Conservation (phyloP, 2,113 vertebrate genomes). For the Cyanoderma ruficeps region DNA sequence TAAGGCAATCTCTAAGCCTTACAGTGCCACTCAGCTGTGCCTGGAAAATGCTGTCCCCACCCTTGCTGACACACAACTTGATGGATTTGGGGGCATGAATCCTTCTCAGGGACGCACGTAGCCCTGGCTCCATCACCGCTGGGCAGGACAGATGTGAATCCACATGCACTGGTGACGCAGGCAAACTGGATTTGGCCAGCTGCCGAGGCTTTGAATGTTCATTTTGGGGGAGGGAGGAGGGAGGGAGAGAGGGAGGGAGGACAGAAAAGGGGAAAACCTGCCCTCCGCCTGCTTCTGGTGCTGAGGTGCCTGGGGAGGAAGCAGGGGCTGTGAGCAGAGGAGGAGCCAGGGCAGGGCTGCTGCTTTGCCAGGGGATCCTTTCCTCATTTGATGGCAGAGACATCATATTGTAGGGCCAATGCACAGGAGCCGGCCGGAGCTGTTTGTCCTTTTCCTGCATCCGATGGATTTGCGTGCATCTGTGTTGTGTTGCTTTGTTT, state of each 20-base stretch:
- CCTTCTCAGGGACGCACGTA: not conserved
- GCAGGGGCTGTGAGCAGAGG: not conserved
- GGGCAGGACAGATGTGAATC: slow-evolving; percentile 60
- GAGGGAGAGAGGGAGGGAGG: not conserved
- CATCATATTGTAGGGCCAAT: rapidly evolving
- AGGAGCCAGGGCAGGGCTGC: not conserved
- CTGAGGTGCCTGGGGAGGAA: not conserved
- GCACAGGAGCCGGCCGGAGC: not conserved
- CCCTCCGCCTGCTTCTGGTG: not conserved
- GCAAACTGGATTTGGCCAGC: slow-evolving; percentile 57
- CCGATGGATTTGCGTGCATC: not conserved
- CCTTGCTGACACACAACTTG: not conserved
- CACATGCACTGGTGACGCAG: slow-evolving; percentile 36
- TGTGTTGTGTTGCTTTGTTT: not conserved
- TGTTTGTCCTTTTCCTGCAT: slow-evolving; percentile 27
- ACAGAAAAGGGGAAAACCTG: not conserved
- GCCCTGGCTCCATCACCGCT: slow-evolving; percentile 10
- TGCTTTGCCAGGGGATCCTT: not conserved
- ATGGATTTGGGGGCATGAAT: slow-evolving; percentile 32
- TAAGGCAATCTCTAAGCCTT: not conserved
- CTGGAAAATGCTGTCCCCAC: not conserved
- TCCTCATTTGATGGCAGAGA: not conserved
- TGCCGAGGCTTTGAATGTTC: slow-evolving; percentile 50
- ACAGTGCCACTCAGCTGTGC: not conserved
- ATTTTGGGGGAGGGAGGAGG: not conserved